Percentiles rank a stretch among this genome's conserved stretches.
Conservation (phyloP, 2,888 invertebrate species). For the Luffia ferchaultella region DNA sequence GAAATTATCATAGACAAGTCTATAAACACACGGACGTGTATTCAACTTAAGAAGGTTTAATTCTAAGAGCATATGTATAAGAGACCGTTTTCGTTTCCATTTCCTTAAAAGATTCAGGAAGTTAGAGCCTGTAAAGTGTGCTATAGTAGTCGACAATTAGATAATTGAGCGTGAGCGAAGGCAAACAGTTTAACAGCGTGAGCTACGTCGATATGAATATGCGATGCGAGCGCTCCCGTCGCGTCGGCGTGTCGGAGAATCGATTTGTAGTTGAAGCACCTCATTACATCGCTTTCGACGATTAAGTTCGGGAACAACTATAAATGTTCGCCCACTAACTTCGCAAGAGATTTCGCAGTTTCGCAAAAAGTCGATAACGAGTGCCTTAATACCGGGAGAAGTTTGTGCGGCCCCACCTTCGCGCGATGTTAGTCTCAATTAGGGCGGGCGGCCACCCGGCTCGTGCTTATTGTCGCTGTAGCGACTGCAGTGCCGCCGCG, state of each 20-base stretch:
- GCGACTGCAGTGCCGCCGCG: background rate
- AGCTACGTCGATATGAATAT: background rate
- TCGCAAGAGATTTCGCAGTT: constrained; percentile 41
- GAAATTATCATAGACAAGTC: too few relatives aligned
- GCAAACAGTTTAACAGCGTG: background rate
- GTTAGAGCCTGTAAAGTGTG: too few relatives aligned
- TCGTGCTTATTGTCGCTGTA: background rate
- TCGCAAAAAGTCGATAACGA: constrained; percentile 53
- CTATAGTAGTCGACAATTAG: background rate
- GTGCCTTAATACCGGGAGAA: constrained; percentile 46
- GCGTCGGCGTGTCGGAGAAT: background rate
- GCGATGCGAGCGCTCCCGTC: background rate
- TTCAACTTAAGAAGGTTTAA: too few relatives aligned
- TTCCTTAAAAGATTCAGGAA: too few relatives aligned
- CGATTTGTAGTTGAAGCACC: background rate
- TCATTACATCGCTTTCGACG: background rate
- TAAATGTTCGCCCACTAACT: constrained; percentile 40
- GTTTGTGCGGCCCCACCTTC: constrained; percentile 32
- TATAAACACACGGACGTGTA: too few relatives aligned
- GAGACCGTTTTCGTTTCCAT: too few relatives aligned
- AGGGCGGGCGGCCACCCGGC: background rate
- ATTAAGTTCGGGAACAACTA: constrained; percentile 11
- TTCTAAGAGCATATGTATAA: too few relatives aligned
- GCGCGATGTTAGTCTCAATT: background rate
- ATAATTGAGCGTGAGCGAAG: background rate